Evolutionary conservation across 1,140 invertebrate species (phyloP), one percentile per base, ranked within the genome.

Genomic region (Mylabris phalerata): DNA sequence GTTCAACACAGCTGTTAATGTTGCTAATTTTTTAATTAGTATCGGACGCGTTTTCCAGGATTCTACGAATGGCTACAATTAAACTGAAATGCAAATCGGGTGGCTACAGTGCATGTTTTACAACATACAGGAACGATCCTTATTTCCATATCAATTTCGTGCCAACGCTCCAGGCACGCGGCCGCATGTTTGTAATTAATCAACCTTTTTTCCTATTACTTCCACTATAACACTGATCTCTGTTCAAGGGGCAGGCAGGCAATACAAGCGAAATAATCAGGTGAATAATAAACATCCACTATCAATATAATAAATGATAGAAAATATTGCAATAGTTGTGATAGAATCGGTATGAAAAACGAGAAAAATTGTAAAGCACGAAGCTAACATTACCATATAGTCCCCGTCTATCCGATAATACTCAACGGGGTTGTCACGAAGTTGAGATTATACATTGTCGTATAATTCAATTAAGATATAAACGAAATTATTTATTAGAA

Each of bases 111-210:
- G 43, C 51, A 54, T 54, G 51, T 54, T 54, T 32, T 54, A 54
- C 51, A 46, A 45, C 51, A 42, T 32, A 45, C 39, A 45, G 51
- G 51, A 54, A 54, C 51, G 51, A 38, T 54, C 51, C 51, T 54
- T 54, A 54, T 54, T 54, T 54, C 51, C 51, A 54, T 54, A 46
- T 54, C 51, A 54, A 54, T 54, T 54, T 54, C 51, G 51, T 54
- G 51, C 51, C 51, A 45, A 45, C 44, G 51, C 51, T 54, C 26
- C 43, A 32, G 51, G 51, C 51, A 54, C 32, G 32, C 32, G 32
- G 51, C 44, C 51, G 42, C 51, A 45, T 54, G 51, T 54, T 46
- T 13, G 51, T 54, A 54, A 54, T 54, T 54, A 54, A 54, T 54
- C 51, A 54, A 54, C 42, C 46, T 54, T 54, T 54, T 54, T 32